Percentiles rank a stretch among this genome's conserved stretches.
phyloP scores from a whole-genome alignment of 2,113 vertebrate species.

The Poeciliopsis turrubarensis region DNA sequence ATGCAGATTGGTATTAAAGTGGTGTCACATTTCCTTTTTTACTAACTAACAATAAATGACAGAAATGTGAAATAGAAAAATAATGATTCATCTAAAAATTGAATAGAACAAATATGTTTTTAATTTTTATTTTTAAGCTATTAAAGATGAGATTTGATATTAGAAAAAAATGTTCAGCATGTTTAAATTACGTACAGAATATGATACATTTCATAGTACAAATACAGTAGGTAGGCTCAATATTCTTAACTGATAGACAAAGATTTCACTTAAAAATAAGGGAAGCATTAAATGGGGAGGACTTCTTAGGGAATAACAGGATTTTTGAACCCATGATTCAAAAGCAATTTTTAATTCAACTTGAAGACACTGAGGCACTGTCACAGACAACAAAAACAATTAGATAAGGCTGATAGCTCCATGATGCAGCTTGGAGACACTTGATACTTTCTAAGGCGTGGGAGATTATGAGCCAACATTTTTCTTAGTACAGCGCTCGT shows the following conservation, averaged over 20 bases:
- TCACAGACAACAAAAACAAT: background rate
- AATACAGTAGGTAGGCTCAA: background rate
- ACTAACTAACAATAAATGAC: background rate
- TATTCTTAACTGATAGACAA: background rate
- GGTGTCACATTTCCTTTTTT: background rate
- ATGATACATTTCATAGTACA: background rate
- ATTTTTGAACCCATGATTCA: background rate
- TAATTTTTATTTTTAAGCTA: background rate
- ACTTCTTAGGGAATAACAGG: background rate
- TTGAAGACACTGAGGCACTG: background rate
- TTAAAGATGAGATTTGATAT: background rate
- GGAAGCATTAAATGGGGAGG: background rate
- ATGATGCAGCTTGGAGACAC: background rate
- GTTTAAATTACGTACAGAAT: too few relatives aligned
- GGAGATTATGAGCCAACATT: background rate
- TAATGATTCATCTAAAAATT: background rate
- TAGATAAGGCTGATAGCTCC: background rate
- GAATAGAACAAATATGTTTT: too few relatives aligned
- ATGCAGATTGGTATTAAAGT: constrained; percentile 1
- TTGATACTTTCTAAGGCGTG: constrained; percentile 5
- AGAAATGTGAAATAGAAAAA: too few relatives aligned
- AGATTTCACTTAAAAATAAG: background rate
- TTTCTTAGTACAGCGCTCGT: background rate
- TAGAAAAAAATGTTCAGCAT: too few relatives aligned
- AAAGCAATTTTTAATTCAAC: background rate